Conservation (phyloP, 2,797 vertebrate genomes). For the Perodicticus potto region DNA sequence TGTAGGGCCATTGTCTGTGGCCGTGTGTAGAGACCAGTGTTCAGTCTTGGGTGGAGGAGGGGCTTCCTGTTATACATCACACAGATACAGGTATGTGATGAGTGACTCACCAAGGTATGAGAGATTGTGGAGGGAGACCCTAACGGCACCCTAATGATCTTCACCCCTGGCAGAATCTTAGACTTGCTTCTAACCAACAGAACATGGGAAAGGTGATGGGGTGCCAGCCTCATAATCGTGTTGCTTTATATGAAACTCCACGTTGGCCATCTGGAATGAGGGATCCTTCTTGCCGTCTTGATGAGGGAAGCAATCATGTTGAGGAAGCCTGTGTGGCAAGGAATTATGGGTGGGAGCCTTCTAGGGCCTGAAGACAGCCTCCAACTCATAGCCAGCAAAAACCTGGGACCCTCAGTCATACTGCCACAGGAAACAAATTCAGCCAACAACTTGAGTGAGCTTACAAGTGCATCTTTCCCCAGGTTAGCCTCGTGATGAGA, state of each 20-base stretch:
- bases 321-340: not conserved
- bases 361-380: not conserved
- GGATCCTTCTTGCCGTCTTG: not conserved
- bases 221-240: not conserved
- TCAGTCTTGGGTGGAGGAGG: not conserved
- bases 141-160: not conserved
- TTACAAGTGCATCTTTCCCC: too few relatives aligned
- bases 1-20: not conserved
- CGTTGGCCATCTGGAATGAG: not conserved
- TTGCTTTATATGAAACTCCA: not conserved
- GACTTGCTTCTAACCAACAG: not conserved
- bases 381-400: not conserved
- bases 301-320: not conserved
- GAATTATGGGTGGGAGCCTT: not conserved
- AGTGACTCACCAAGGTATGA: not conserved
- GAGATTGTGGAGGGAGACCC: not conserved
- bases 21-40: not conserved
- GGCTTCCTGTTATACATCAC: not conserved
- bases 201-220: not conserved
- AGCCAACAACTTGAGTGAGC: not conserved
- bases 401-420: not conserved
- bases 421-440: not conserved
- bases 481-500: not conserved
- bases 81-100: fast-evolving
- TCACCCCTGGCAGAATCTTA: not conserved